Percentiles rank a stretch among this genome's conserved stretches.
Evolutionary conservation across 2,113 vertebrate species (phyloP).

Genomic region (Atrichornis clamosus): DNA sequence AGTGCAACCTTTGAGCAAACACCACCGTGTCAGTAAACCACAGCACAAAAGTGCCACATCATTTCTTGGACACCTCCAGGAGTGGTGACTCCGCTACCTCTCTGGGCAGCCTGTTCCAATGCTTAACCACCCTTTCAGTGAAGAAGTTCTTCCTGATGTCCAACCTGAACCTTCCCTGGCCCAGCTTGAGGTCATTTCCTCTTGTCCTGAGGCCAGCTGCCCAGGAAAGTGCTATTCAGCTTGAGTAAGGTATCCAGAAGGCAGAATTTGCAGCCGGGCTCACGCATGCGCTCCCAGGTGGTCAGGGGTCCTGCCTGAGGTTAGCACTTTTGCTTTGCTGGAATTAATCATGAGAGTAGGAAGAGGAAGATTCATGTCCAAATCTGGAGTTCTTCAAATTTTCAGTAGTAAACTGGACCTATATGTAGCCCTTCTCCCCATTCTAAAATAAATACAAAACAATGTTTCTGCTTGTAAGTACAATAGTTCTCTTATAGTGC

Average conservation of each 20-base stretch:
- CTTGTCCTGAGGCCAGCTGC: background rate
- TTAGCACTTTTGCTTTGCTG: background rate
- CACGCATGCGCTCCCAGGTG: fast-evolving
- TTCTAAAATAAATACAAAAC: conserved; percentile 50
- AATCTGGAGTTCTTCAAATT: background rate
- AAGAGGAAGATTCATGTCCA: background rate
- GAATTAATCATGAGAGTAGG: background rate
- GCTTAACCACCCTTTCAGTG: background rate
- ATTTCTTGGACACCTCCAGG: background rate
- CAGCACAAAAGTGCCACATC: background rate
- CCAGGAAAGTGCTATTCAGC: background rate
- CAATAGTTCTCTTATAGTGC: conserved; percentile 51
- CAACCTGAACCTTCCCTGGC: background rate
- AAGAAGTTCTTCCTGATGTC: background rate
- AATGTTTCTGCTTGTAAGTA: conserved; percentile 41
- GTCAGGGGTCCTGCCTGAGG: background rate
- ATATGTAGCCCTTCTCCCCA: background rate
- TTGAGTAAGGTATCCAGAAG: background rate
- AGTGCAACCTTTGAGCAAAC: background rate
- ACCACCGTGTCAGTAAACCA: background rate
- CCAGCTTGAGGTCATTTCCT: background rate
- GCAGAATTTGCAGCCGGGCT: background rate
- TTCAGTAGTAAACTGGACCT: background rate
- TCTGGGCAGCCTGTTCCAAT: background rate
- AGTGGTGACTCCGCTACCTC: background rate